Base-by-base conservation (phyloP, 2,113 vertebrate species). In the Lates calcarifer region DNA sequence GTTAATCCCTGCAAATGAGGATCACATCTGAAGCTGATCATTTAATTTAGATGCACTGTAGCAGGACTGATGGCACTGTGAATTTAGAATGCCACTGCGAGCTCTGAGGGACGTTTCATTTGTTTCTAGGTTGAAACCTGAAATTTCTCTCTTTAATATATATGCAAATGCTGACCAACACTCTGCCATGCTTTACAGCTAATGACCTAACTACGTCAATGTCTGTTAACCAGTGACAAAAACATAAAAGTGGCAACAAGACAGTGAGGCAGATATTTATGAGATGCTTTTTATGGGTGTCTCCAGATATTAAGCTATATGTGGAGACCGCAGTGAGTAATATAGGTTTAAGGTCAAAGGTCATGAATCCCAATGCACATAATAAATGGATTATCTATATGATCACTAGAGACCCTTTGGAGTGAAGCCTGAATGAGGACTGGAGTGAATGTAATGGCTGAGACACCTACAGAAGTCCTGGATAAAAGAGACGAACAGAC, bases 1-100 rank as follows among this genome's bases (percentile, higher is more conserved):
- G 72, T 78, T 79, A 67, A 87, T 87, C 64, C 60, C 49, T 60
- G 53, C 39, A 74, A 82, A 86, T 55, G 47, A 80, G 76, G 41
- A 64, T 82, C 41, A 74, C 51, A 31, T 76, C 33, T 71, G 45
- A 56, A 43, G 33, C 62, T 71, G 65, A 20, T 58, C 10, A 1
- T 74, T 57, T 80, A 64, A 70, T 85, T 84, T 28, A 56, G 58
- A 81, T 71, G 22, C 20, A 49, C 24, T 53, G 72, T 56, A 61
- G 58, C 74, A 47, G 47, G 9, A 58, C 39, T 55, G 35, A 79
- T 63, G 31, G 22, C 35, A 22, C 9, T 31, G 37, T 10, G 37
- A 65, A 41, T 84, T 56, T 77, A 76, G 64, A 7, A 74, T 9
- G 35, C 6, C 41, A 26, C 67, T 35, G 33, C 5, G 29, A 79